A percentile compares a stretch with the other conserved stretches of the same genome.
phyloP scores from a whole-genome alignment of 2,113 vertebrate genomes.

The Phaethornis superciliosus region DNA sequence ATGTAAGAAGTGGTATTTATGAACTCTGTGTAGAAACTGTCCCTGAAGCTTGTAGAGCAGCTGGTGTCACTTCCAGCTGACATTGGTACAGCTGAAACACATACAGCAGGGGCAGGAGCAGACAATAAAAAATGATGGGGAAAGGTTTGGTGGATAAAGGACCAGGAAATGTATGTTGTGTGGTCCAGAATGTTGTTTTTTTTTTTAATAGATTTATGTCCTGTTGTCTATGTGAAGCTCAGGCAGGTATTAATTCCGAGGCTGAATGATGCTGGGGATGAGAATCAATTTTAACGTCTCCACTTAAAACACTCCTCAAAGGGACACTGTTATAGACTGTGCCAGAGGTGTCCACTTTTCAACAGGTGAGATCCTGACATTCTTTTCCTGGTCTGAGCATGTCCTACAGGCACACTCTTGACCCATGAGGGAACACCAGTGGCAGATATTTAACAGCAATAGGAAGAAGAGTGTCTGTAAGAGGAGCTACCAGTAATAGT shows the following conservation, averaged over 20 bases:
- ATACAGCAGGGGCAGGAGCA: background rate
- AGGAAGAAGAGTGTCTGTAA: background rate
- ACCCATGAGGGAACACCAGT: background rate
- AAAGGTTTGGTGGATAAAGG: background rate
- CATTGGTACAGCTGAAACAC: background rate
- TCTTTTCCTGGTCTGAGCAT: background rate
- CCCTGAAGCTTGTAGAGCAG: background rate
- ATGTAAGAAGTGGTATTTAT: background rate
- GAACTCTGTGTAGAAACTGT: background rate
- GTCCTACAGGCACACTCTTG: background rate
- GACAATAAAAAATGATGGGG: background rate
- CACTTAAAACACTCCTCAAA: background rate
- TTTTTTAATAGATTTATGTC: background rate
- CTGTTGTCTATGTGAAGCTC: fast-evolving
- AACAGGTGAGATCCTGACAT: background rate
- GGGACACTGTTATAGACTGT: background rate
- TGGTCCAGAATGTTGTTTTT: background rate
- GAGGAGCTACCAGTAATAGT: background rate
- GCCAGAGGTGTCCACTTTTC: background rate
- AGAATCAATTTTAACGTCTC: background rate
- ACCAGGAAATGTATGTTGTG: background rate
- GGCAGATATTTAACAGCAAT: background rate
- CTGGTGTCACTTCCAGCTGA: slow-evolving; percentile 34
- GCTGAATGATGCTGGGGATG: background rate
- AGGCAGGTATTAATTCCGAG: background rate